Percentiles rank a stretch among this genome's conserved stretches.
phyloP scores from a whole-genome alignment of 2,888 invertebrate species.

The Sminthurides aquaticus region DNA sequence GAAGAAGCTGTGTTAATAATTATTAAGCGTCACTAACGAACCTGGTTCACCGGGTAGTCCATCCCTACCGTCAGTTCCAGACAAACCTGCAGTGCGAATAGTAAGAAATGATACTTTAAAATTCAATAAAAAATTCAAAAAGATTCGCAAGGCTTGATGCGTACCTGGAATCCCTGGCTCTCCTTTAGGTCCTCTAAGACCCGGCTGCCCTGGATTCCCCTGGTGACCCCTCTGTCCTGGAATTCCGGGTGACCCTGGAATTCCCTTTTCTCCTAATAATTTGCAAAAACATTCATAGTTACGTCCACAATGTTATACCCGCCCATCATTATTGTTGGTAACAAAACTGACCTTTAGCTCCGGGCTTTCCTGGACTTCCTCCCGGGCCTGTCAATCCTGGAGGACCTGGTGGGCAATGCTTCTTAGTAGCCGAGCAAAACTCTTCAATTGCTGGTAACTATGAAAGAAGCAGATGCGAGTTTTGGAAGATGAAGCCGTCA shows the following conservation, averaged over 20 bases:
- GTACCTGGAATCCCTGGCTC: conserved; percentile 50
- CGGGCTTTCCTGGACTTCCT: conserved; percentile 49
- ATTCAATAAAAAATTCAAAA: background rate
- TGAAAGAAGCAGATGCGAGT: background rate
- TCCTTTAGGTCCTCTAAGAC: conserved; percentile 64
- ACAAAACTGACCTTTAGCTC: conserved; percentile 39
- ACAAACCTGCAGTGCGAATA: conserved; percentile 43
- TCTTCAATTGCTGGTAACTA: conserved; percentile 19
- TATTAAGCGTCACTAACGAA: too few relatives aligned
- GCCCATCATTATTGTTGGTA: too few relatives aligned
- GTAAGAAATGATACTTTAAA: conserved; percentile 8
- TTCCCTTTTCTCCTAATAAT: conserved; percentile 46
- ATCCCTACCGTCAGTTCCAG: conserved; percentile 76
- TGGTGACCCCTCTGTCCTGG: conserved; percentile 51
- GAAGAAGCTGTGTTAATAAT: conserved; percentile 7
- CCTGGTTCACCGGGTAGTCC: conserved; percentile 84
- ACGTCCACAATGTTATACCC: too few relatives aligned
- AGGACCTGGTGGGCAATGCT: conserved; percentile 67
- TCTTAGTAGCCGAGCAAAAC: conserved; percentile 60
- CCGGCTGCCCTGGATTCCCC: conserved; percentile 61
- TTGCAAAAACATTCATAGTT: background rate
- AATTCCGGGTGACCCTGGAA: conserved; percentile 46
- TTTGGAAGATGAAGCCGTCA: background rate
- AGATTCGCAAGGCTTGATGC: background rate
- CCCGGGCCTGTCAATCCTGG: conserved; percentile 58